Conservation (phyloP, 2,797 vertebrate species). For the Melanotaenia nigrans region DNA sequence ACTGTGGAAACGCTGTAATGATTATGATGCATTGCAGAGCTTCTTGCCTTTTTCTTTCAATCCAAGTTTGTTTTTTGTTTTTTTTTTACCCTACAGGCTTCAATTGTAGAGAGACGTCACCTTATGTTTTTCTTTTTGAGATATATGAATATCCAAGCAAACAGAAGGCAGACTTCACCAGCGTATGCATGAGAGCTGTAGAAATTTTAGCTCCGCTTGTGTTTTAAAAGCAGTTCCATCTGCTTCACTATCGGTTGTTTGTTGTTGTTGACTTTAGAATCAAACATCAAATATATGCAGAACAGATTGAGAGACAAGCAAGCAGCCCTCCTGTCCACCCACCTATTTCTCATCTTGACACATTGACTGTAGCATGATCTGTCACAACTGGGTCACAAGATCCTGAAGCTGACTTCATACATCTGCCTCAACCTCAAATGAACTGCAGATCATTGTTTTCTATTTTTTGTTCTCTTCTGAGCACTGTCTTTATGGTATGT, state of each 20-base stretch:
- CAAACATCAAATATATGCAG: constrained; percentile 28
- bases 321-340: constrained; percentile 16
- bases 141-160: constrained; percentile 13
- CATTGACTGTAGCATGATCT: constrained; percentile 20
- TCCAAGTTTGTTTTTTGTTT: background rate
- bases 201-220: constrained; percentile 8
- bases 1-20: constrained; percentile 3
- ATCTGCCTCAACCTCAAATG: constrained; percentile 1
- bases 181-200: constrained; percentile 1
- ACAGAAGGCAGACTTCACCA: constrained; percentile 13
- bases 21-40: constrained; percentile 1
- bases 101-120: background rate
- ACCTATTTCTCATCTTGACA: constrained; percentile 29
- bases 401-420: constrained; percentile 14
- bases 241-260: constrained; percentile 34
- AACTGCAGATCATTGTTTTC: constrained; percentile 1
- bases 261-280: constrained; percentile 20
- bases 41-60: constrained; percentile 3
- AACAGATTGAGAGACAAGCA: constrained; percentile 18
- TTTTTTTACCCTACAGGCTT: background rate
- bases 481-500: background rate
- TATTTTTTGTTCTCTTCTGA: background rate
- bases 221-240: constrained; percentile 39
- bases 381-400: constrained; percentile 44
- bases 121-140: constrained; percentile 1